Evolutionary conservation across 2,888 invertebrate genomes (phyloP).

Genomic region (Idaea aversata): DNA sequence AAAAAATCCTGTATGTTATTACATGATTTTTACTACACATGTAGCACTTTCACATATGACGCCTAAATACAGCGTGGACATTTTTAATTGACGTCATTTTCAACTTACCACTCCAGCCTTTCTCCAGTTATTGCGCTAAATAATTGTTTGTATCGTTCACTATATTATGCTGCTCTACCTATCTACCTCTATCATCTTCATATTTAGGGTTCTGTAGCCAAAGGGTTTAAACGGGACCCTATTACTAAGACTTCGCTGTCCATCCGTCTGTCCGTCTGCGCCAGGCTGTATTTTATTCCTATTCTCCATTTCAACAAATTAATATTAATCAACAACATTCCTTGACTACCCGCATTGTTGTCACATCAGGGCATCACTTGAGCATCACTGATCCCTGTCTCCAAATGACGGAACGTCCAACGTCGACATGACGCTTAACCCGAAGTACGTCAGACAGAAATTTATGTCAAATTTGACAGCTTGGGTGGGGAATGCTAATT

Average conservation of each 20-base stretch:
- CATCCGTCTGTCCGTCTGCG: too few relatives aligned
- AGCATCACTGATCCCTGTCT: background rate
- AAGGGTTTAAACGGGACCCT: too few relatives aligned
- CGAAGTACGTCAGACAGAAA: slow-evolving; percentile 41
- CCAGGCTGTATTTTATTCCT: background rate
- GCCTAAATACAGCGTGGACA: too few relatives aligned
- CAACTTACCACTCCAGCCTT: too few relatives aligned
- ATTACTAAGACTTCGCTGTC: too few relatives aligned
- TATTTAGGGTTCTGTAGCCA: too few relatives aligned
- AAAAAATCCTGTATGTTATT: background rate
- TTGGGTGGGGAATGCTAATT: slow-evolving; percentile 1
- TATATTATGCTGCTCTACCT: too few relatives aligned
- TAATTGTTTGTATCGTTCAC: too few relatives aligned
- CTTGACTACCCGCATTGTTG: background rate
- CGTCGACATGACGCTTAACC: slow-evolving; percentile 46
- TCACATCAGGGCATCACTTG: background rate
- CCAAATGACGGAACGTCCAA: slow-evolving; percentile 46
- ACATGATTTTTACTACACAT: background rate
- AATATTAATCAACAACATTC: background rate
- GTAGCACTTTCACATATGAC: too few relatives aligned
- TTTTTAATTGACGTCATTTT: too few relatives aligned
- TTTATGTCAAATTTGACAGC: slow-evolving; percentile 34
- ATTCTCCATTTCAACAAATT: background rate
- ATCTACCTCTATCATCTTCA: too few relatives aligned
- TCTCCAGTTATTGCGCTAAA: too few relatives aligned